phyloP scores from a whole-genome alignment of 2,888 invertebrate genomes.

The Rotaria sp. region DNA sequence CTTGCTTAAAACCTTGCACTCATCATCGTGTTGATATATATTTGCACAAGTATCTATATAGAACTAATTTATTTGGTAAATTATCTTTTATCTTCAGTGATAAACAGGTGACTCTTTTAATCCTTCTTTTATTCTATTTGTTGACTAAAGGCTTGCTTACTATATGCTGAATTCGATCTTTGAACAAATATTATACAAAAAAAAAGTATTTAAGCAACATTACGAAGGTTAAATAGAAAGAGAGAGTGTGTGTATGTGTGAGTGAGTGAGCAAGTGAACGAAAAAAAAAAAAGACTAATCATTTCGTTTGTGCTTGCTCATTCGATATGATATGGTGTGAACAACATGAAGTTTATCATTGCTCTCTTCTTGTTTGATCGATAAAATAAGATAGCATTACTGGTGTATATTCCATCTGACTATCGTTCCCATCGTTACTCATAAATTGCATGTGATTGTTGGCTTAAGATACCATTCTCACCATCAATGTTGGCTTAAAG shows the following conservation, averaged over 20 bases:
- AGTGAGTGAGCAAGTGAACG: too few relatives aligned
- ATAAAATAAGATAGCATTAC: constrained; percentile 19
- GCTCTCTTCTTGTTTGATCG: neutral
- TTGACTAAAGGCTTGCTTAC: neutral
- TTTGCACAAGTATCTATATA: constrained; percentile 7
- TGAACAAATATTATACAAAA: too few relatives aligned
- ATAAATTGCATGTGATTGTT: neutral
- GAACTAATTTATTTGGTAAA: neutral
- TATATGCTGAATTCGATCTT: neutral
- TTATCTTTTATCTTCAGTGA: neutral
- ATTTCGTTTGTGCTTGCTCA: neutral
- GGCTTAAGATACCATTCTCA: constrained; percentile 9
- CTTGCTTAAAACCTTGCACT: neutral
- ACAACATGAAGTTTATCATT: neutral
- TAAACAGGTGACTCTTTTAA: neutral
- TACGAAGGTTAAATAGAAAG: neutral
- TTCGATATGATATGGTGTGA: neutral
- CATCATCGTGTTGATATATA: neutral
- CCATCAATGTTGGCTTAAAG: constrained; percentile 14
- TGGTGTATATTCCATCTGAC: neutral
- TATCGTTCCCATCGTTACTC: constrained; percentile 4
- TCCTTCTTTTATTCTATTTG: neutral
- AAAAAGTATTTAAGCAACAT: too few relatives aligned
- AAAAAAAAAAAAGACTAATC: neutral
- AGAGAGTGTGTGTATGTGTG: too few relatives aligned